Evolutionary conservation across 2,113 vertebrate genomes (phyloP).

Genomic region (Onychorhynchus coronatus): DNA sequence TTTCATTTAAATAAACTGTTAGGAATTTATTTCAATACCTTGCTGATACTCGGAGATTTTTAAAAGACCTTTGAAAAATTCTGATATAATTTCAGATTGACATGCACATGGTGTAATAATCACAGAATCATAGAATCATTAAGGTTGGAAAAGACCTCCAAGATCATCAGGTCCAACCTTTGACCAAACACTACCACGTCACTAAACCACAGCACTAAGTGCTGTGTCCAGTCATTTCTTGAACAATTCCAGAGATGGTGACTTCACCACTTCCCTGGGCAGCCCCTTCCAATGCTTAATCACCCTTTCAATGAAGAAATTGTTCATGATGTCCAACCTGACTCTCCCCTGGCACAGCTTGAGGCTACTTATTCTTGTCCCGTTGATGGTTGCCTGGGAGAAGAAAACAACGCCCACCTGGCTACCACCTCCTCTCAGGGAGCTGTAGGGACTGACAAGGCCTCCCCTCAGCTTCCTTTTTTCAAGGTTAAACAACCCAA

Average conservation of each 20-base stretch:
- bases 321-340: neutral
- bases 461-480: fast-evolving
- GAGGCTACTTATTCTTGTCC: neutral
- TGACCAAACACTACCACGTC: neutral
- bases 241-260: neutral
- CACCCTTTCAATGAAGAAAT: neutral
- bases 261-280: neutral
- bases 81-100: neutral
- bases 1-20: neutral
- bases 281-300: neutral
- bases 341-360: neutral
- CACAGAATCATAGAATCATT: neutral
- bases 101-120: neutral
- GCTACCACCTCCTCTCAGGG: neutral
- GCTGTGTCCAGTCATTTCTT: neutral
- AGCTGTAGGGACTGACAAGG: neutral
- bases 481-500: neutral
- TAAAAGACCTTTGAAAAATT: neutral
- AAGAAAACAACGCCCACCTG: fast-evolving
- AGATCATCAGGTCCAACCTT: neutral
- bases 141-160: neutral
- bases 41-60: neutral
- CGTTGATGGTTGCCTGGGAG: neutral
- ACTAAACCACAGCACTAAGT: neutral
- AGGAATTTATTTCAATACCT: neutral